Conservation (phyloP, 2,888 invertebrate genomes). For the Iphiclides podalirius region DNA sequence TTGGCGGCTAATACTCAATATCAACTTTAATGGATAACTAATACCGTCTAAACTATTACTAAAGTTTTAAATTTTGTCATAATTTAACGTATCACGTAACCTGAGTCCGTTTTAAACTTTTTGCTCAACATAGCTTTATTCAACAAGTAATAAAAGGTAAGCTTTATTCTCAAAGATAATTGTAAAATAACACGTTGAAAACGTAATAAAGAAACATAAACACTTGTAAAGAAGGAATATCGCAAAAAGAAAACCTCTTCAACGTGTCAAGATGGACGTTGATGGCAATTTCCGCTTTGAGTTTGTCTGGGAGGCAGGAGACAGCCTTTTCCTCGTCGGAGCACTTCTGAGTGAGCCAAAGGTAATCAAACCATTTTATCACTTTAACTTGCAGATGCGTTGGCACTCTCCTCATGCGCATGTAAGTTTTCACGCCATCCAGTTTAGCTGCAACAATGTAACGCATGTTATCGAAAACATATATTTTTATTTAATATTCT, state of each 20-base stretch:
- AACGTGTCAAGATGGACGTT: conserved; percentile 99
- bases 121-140: too few relatives aligned
- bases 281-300: conserved; percentile 99
- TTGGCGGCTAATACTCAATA: too few relatives aligned
- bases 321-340: conserved; percentile 98
- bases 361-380: conserved; percentile 99
- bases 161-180: too few relatives aligned
- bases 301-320: conserved; percentile 96
- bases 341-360: conserved; percentile 99
- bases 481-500: too few relatives aligned
- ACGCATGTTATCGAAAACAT: too few relatives aligned
- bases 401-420: conserved; percentile 97
- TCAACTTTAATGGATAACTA: too few relatives aligned
- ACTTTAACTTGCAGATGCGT: conserved; percentile 96
- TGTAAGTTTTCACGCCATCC: conserved; percentile 99
- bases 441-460: conserved; percentile 91
- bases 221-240: conserved; percentile 8
- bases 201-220: conserved; percentile 12
- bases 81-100: too few relatives aligned
- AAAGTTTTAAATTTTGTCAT: too few relatives aligned
- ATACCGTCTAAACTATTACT: too few relatives aligned
- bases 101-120: too few relatives aligned
- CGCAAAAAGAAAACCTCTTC: conserved; percentile 76
- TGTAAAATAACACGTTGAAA: conserved; percentile 4
- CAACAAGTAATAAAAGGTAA: too few relatives aligned